Conservation (phyloP, 2,888 invertebrate species). For the Trachelus stipa region DNA sequence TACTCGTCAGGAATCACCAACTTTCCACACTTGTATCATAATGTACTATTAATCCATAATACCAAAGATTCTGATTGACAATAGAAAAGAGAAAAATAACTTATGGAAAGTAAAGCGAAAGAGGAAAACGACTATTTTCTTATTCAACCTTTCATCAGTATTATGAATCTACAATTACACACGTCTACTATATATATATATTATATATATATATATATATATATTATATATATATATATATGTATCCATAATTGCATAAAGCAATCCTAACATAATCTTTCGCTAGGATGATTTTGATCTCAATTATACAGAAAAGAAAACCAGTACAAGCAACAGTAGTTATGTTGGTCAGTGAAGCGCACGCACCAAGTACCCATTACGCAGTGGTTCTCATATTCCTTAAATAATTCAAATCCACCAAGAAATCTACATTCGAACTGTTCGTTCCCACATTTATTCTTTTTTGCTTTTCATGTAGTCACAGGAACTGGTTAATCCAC, state of each 20-base stretch:
- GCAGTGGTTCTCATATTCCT: neutral
- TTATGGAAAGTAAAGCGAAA: neutral
- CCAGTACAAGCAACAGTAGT: neutral
- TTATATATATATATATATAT: too few relatives aligned
- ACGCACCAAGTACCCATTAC: neutral
- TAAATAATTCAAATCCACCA: neutral
- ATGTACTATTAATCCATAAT: neutral
- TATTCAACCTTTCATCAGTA: neutral
- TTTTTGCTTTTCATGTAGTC: too few relatives aligned
- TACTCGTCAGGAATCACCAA: too few relatives aligned
- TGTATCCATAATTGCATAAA: neutral
- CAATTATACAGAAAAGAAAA: neutral
- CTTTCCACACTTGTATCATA: too few relatives aligned
- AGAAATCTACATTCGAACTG: neutral
- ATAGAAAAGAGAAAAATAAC: neutral
- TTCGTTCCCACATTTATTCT: neutral
- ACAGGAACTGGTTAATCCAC: too few relatives aligned
- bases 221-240: too few relatives aligned
- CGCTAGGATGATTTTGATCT: neutral
- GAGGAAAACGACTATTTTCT: neutral
- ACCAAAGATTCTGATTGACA: neutral
- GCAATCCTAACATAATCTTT: neutral
- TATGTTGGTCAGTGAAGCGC: neutral
- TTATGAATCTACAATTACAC: neutral
- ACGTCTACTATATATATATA: neutral